Percentiles rank a stretch among this genome's conserved stretches.
These are phyloP conservation scores for Emys orbicularis DNA, from an alignment of 2,797 vertebrate species.

Conservation along the genomic window DNA sequence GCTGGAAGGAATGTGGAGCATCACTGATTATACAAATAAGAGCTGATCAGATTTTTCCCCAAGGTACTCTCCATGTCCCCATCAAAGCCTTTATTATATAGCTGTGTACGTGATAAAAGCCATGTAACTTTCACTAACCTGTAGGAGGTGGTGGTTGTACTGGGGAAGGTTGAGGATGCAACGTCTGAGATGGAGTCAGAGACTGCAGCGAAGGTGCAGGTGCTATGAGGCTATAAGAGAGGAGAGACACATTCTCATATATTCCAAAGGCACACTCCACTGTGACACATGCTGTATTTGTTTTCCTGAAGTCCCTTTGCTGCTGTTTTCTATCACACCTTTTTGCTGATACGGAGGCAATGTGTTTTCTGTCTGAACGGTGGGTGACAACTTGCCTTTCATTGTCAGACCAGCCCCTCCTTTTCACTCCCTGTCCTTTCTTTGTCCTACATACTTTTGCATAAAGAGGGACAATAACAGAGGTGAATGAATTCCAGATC, in stretches of 20 bases:
- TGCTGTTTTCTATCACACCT: too few species aligned
- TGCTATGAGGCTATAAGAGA: slow-evolving; percentile 5
- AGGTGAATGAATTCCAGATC: too few species aligned
- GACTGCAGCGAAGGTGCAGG: slow-evolving; percentile 42
- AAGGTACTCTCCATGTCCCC: neutral
- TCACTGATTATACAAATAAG: neutral
- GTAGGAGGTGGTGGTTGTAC: neutral
- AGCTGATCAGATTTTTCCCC: neutral
- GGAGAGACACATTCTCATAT: neutral
- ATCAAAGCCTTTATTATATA: neutral
- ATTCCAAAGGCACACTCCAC: neutral
- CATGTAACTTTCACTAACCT: neutral
- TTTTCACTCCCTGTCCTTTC: neutral
- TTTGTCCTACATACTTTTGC: too few species aligned
- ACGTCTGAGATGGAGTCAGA: neutral
- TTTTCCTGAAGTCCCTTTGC: too few species aligned
- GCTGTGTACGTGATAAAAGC: neutral
- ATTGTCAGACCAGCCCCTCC: neutral
- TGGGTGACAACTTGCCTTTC: neutral
- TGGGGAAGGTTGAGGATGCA: neutral
- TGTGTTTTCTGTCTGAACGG: neutral
- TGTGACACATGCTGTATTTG: too few species aligned
- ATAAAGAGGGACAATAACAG: too few species aligned
- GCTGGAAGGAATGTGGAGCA: neutral
- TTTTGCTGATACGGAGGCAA: too few species aligned